These are phyloP conservation scores for Sardinella longiceps DNA, from an alignment of 2,797 vertebrate species.

Conservation along the genomic window DNA sequence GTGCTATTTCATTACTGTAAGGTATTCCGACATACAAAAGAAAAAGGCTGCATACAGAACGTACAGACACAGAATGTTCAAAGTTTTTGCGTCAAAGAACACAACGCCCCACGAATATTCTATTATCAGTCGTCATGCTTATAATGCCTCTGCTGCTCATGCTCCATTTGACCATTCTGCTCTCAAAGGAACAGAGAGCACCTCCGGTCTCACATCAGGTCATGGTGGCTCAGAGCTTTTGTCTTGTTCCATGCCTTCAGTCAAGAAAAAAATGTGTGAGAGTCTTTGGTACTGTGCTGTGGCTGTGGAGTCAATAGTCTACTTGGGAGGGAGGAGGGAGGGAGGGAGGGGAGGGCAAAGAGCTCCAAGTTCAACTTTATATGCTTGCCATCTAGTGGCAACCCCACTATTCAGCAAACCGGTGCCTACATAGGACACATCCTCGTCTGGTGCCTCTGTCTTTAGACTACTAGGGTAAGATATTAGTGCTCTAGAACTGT, in stretches of 20 bases:
- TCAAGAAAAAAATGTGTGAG: not conserved
- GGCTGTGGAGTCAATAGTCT: not conserved
- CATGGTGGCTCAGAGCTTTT: not conserved
- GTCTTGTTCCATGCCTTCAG: not conserved
- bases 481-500: not conserved
- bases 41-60: not conserved
- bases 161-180: not conserved
- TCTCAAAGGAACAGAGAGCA: not conserved
- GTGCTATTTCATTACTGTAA: too few species aligned
- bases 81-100: not conserved
- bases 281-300: not conserved
- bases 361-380: conserved; percentile 34
- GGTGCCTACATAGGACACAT: not conserved
- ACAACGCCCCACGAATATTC: not conserved
- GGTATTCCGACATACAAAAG: too few species aligned
- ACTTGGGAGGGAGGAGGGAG: too few species aligned
- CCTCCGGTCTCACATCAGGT: not conserved
- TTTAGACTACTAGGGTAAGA: not conserved
- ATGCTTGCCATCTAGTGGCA: conserved; percentile 51
- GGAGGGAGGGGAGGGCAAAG: not conserved
- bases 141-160: not conserved
- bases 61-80: not conserved
- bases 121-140: not conserved
- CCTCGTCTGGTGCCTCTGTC: not conserved
- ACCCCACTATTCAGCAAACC: conserved; percentile 28